These are phyloP conservation scores for Cavia aperea DNA, from an alignment of 2,113 vertebrate species.

Conservation along the genomic window DNA sequence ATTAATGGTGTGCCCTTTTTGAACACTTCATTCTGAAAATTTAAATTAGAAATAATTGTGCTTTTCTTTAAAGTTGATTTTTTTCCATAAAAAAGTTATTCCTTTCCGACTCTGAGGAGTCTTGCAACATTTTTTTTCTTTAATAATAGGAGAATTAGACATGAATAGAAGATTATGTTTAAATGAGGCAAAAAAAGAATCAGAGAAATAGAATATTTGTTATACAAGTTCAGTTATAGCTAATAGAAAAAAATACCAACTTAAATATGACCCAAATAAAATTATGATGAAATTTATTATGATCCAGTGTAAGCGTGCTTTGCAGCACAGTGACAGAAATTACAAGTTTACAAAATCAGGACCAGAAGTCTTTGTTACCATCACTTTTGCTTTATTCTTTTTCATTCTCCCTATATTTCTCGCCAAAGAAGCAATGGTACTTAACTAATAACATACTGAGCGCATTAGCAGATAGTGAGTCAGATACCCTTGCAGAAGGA, in stretches of 20 bases:
- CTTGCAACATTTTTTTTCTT: not conserved
- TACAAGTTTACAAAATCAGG: not conserved
- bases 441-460: not conserved
- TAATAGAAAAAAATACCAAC: not conserved
- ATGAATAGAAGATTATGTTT: not conserved
- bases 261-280: not conserved
- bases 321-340: not conserved
- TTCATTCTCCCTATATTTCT: not conserved
- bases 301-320: not conserved
- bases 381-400: not conserved
- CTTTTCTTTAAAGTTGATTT: not conserved
- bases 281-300: not conserved
- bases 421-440: not conserved
- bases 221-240: not conserved
- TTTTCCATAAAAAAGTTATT: not conserved
- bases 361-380: not conserved
- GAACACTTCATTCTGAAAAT: not conserved
- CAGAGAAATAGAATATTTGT: not conserved
- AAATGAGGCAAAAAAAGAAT: not conserved
- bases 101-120: not conserved
- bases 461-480: not conserved
- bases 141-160: not conserved
- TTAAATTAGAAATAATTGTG: not conserved
- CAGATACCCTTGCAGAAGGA: not conserved
- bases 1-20: not conserved